Base-by-base conservation (phyloP, 2,113 vertebrate species). In the Mormoops blainvillei region DNA sequence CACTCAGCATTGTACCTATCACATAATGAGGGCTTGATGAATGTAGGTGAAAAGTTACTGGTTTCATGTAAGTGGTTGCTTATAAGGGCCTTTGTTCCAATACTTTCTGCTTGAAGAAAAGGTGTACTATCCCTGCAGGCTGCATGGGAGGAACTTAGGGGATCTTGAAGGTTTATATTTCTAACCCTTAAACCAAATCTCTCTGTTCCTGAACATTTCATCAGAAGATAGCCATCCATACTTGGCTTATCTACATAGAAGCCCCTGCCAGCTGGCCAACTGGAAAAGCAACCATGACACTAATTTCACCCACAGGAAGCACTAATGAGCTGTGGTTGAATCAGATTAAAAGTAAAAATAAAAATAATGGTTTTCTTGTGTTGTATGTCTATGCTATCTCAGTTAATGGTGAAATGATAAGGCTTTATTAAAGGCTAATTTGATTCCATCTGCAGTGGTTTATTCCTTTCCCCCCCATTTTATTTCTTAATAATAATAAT, bases 381-480 rank as follows among this genome's bases (percentile, higher is more conserved):
- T 28, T 36, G 3, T 73, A 28, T 76, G 24, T 63, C 70, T 63
- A 61, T 67, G 43, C 70, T 83, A 82, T 83, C n/a, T 83, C 22
- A 80, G 84, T 94, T 87, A 56, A 78, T 43, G 3, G 11, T 89
- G 15, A 26, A 65, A 74, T 80, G 70, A n/a, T 54, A 56, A 83
- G 9, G 19, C 20, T 18, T 94, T 10, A 74, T 41, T 61, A 76
- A 63, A 77, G 41, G 11, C 11, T 65, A 76, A 86, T 74, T 91
- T 90, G n/a, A 94, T 96, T 96, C 63, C 61, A 61, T 82, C 14
- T 89, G 48, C 6, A 90, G n/a, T 77, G 81, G 26, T 22, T 87
- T 56, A 83, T 33, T 68, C 11, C 22, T 77, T 65, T 24, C 22
- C 18, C 41, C 20, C 15, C 48, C 19, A 87, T 82, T 68, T 61